Base-by-base conservation (phyloP, 2,888 invertebrate genomes). In the Tenthredo amoena region DNA sequence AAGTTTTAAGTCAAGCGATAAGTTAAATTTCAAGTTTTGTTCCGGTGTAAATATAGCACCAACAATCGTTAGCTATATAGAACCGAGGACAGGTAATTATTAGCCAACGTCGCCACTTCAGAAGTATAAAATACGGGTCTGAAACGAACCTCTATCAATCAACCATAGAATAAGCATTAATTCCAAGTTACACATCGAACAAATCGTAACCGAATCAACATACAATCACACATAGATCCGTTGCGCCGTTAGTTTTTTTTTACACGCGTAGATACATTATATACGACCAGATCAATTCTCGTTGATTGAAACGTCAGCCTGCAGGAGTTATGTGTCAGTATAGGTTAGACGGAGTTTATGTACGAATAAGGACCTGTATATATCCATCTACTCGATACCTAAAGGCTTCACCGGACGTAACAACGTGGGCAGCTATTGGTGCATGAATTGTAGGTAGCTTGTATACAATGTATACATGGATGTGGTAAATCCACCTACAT, bases 271-370 rank as follows among this genome's bases (percentile, higher is more conserved):
- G 18, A 55, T 77, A 77, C 43, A 6, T n/a, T 26, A 21, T 74
- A 43, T 74, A 74, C n/a, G 55, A 50, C n/a, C 58, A 62, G 68
- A 50, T 68, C 43, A 5, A 37, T 47, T 83, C 47, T 47, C 71
- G 83, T 89, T 91, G 91, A 92, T 92, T 92, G 91, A 92, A 92
- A 92, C 89, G 91, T 92, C 91, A 92, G 89, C 88, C 87, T 87
- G 84, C 86, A 89, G 88, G 88, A 91, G 90, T 92, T 92, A 92
- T 90, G 90, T 87, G 88, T 86, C 87, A 86, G 79, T 86, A 86
- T 83, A 26, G 71, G 83, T 83, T 18, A 50, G 83, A 58, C 68
- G 31, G 34, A 83, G 68, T 83, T 81, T 81, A 81, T 37, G 62
- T 6, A 37, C 31, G 40, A 18, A 83, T 47, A 47, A 43, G 62